These are phyloP conservation scores for Chamaetylas fuelleborni DNA, from an alignment of 2,113 vertebrate species.

Conservation along the genomic window DNA sequence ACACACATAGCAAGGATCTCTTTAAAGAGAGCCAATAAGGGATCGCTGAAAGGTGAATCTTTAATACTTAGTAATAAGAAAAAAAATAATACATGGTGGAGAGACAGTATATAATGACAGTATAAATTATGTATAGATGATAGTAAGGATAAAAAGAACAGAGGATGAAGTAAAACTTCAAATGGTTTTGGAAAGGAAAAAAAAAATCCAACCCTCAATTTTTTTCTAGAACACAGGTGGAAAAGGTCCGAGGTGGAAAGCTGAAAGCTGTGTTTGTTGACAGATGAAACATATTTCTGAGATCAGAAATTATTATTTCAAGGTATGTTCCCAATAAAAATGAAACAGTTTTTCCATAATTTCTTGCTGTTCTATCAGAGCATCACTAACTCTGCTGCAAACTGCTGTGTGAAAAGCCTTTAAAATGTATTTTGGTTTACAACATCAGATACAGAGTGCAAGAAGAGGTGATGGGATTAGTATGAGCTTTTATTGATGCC, in stretches of 20 bases:
- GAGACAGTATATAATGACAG: not conserved
- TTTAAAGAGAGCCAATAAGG: not conserved
- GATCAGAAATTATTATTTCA: not conserved
- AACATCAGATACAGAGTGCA: not conserved
- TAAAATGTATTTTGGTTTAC: not conserved
- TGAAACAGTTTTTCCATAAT: not conserved
- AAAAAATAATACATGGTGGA: not conserved
- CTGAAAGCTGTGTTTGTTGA: slow-evolving; percentile 11
- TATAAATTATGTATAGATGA: not conserved
- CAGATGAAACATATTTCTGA: slow-evolving; percentile 13
- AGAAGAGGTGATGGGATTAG: not conserved
- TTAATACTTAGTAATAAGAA: not conserved
- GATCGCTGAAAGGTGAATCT: not conserved
- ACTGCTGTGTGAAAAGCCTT: not conserved
- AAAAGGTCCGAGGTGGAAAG: slow-evolving; percentile 27
- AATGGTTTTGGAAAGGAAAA: not conserved
- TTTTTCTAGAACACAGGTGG: not conserved
- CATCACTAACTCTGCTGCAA: not conserved
- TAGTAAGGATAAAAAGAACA: slow-evolving; percentile 9
- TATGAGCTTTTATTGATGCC: not conserved
- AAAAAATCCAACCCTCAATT: not conserved
- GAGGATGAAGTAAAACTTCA: not conserved
- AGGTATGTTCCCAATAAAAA: slow-evolving; percentile 21
- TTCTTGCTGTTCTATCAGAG: slow-evolving; percentile 5
- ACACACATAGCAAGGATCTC: fast-evolving